phyloP scores from a whole-genome alignment of 2,797 vertebrate species.

The Mus caroli region DNA sequence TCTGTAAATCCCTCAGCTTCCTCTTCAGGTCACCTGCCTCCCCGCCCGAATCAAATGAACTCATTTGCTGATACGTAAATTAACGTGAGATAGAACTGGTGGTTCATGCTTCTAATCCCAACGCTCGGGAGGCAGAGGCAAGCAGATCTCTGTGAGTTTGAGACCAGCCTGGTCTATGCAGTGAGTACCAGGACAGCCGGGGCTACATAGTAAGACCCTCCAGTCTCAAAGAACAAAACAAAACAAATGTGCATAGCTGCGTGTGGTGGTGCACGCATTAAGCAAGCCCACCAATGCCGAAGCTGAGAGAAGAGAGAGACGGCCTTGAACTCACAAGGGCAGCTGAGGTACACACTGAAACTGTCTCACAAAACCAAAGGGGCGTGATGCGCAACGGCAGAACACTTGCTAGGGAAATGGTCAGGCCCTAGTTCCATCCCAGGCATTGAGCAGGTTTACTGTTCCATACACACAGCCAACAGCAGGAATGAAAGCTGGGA shows the following conservation, averaged over 20 bases:
- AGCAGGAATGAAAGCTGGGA: background rate
- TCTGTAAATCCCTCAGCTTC: background rate
- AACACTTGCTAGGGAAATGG: background rate
- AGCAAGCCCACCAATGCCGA: background rate
- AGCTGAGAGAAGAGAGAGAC: too few relatives aligned
- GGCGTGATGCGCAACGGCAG: background rate
- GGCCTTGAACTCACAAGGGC: background rate
- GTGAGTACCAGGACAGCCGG: background rate
- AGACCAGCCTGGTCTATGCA: background rate
- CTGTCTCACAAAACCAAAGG: background rate
- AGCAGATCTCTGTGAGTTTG: background rate
- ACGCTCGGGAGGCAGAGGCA: background rate
- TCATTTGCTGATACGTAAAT: background rate
- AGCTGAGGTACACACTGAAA: background rate
- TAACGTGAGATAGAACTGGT: fast-evolving
- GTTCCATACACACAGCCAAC: background rate
- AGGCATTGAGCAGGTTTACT: background rate
- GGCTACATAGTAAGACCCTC: background rate
- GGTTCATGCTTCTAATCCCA: background rate
- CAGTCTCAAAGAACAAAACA: background rate
- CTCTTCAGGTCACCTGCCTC: background rate
- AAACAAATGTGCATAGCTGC: background rate
- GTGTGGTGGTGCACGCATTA: background rate
- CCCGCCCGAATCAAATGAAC: background rate
- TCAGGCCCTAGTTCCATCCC: background rate